Percentiles rank a stretch among this genome's conserved stretches.
Evolutionary conservation across 2,888 invertebrate species (phyloP).

Genomic region (Byasa hedistus): DNA sequence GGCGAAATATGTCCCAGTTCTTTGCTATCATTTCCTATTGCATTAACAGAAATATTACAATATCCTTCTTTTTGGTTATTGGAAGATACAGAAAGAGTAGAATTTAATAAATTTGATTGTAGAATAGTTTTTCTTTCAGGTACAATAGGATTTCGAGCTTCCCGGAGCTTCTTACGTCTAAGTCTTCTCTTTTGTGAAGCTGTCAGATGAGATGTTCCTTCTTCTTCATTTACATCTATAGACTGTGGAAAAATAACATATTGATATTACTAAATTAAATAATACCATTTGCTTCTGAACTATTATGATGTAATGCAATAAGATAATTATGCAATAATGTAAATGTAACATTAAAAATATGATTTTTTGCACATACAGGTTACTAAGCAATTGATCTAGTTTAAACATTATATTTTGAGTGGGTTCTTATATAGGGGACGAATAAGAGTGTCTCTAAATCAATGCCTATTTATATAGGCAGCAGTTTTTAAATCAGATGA

Average conservation of each 20-base stretch:
- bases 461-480: no score
- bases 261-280: neutral
- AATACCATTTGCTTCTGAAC: neutral
- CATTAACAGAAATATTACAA: slow-evolving; percentile 13
- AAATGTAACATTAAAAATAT: neutral
- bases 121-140: slow-evolving; percentile 14
- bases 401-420: no score
- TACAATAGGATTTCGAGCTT: slow-evolving; percentile 33
- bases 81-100: neutral
- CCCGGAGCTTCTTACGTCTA: slow-evolving; percentile 51
- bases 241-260: slow-evolving; percentile 1
- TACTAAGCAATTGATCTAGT: no score
- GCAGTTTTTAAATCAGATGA: no score
- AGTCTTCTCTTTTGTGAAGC: slow-evolving; percentile 52
- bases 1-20: slow-evolving; percentile 18
- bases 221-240: slow-evolving; percentile 17
- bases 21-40: slow-evolving; percentile 17
- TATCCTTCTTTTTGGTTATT: slow-evolving; percentile 10
- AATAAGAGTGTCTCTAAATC: no score
- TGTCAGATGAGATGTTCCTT: slow-evolving; percentile 32
- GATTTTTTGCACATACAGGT: neutral
- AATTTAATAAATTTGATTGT: neutral
- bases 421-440: no score
- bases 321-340: neutral
- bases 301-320: neutral